Evolutionary conservation across 2,797 vertebrate species (phyloP), one percentile per base, ranked within the genome.

Genomic region (Tiaroga cobitis): DNA sequence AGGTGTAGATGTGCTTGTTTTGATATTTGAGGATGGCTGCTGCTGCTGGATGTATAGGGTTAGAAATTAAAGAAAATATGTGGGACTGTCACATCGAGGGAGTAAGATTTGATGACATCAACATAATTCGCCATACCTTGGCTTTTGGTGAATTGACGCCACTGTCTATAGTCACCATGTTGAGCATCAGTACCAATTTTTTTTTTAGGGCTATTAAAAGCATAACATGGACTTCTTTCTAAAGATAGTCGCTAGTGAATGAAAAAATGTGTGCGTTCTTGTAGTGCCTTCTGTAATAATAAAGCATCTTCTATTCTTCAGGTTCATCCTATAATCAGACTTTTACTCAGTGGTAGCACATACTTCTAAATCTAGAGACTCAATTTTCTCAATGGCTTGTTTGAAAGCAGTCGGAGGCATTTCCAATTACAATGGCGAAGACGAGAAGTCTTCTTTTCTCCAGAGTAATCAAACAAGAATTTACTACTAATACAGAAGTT

Each of bases 401-500:
- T 63, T 72, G 51, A 80, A 63, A 73, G 32, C 39, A 72, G 54
- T 61, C 32, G 2, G 76, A 63, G 29, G 75, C 78, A 59, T 32
- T 78, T 78, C 26, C 74, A 46, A 78, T 70, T 46, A 70, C 74
- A n/a, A 10, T 59, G 18, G 49, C 24, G 63, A 49, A 41, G 54
- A 41, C 21, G 2, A 67, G 15, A 70, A 10, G 37, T 43, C 8
- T 1, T 41, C 24, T 51, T 80, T 79, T 21, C 29, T 63, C 29
- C 9, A 2, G 32, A 80, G 83, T 59, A 59, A 79, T 85, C 75
- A 61, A 59, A 78, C 24, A 46, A 34, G 68, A 72, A 46, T 65
- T 84, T 78, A 78, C 72, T 51, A 39, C 26, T 78, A 78, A 84
- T 78, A 78, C 37, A 70, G 4, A 59, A 80, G 54, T 72, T 85